Conservation (phyloP, 2,113 vertebrate genomes). For the Lophotis ruficrista region DNA sequence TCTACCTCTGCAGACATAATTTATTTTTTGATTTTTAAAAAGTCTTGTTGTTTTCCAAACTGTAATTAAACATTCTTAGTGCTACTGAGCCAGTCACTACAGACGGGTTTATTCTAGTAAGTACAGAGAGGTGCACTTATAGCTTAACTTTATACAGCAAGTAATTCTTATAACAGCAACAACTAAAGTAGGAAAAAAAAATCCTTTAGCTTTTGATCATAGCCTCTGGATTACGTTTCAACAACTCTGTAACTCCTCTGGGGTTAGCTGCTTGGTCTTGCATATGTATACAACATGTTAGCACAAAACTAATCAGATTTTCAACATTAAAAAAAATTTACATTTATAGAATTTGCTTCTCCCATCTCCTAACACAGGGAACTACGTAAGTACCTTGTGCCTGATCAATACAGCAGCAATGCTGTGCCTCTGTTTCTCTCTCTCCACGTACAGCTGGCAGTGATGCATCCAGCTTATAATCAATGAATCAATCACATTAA, state of each 20-base stretch:
- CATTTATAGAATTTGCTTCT: neutral
- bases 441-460: neutral
- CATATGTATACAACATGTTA: neutral
- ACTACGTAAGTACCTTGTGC: fast-evolving
- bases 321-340: neutral
- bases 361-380: neutral
- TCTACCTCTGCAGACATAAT: neutral
- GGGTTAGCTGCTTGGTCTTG: neutral
- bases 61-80: neutral
- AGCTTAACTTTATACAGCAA: neutral
- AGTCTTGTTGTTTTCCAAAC: neutral
- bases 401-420: neutral
- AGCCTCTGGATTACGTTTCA: neutral
- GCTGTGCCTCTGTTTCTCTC: neutral
- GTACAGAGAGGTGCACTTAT: neutral
- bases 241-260: neutral
- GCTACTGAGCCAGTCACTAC: neutral
- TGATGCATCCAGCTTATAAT: neutral
- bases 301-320: neutral
- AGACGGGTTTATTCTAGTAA: neutral
- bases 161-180: neutral
- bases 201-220: neutral
- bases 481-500: neutral
- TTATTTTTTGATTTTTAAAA: neutral
- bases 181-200: neutral